phyloP scores from a whole-genome alignment of 2,113 vertebrate genomes.

The Acanthochromis polyacanthus region DNA sequence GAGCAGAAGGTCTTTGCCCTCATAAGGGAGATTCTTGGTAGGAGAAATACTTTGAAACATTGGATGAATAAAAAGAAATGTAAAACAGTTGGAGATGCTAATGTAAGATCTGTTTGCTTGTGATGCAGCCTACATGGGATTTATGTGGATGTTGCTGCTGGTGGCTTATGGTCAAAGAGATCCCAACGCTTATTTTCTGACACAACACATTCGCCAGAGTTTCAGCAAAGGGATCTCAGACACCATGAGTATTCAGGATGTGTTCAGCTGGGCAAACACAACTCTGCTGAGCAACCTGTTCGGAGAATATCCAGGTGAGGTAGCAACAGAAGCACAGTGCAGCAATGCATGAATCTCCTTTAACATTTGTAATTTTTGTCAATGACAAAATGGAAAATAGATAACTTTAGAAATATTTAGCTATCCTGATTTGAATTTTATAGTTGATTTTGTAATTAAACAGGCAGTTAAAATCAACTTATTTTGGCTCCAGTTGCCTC shows the following conservation, averaged over 20 bases:
- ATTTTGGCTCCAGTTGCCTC: too few relatives aligned
- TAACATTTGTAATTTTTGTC: too few relatives aligned
- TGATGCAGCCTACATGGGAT: constrained; percentile 90
- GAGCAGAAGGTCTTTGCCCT: constrained; percentile 93
- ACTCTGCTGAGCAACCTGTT: constrained; percentile 90
- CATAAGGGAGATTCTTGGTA: constrained; percentile 92
- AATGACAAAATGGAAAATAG: too few relatives aligned
- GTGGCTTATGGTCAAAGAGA: constrained; percentile 95
- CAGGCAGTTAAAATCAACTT: too few relatives aligned
- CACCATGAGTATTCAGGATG: constrained; percentile 86
- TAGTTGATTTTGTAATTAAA: too few relatives aligned
- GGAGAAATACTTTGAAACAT: constrained; percentile 32
- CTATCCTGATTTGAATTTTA: too few relatives aligned
- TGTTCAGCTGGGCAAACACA: constrained; percentile 92
- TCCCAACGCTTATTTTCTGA: constrained; percentile 91
- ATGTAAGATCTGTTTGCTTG: constrained; percentile 41
- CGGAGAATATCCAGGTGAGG: constrained; percentile 88
- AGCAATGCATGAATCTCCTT: not conserved
- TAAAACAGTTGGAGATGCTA: not conserved
- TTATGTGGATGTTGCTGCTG: constrained; percentile 95
- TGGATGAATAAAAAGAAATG: not conserved
- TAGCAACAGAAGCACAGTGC: not conserved
- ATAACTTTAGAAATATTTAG: too few relatives aligned
- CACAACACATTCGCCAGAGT: constrained; percentile 91
- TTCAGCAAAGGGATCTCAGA: constrained; percentile 87